Base-by-base conservation (phyloP, 2,113 vertebrate species). In the Sialia sialis region DNA sequence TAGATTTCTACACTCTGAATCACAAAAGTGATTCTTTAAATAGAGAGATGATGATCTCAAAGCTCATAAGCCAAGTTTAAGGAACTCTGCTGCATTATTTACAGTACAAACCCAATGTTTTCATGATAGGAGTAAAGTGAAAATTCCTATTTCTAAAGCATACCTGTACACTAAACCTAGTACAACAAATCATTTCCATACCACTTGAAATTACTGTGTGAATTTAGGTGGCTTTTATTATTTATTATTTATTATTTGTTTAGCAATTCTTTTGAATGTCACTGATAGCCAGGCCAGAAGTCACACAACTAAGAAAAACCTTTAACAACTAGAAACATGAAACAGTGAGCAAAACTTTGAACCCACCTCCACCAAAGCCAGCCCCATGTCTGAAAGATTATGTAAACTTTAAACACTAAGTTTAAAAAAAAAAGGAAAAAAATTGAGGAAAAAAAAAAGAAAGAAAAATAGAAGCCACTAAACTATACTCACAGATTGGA, bases 1-100 rank as follows among this genome's bases (percentile, higher is more conserved):
- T 64, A 86, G 64, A 27, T 25, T 67, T 86, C 68, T 18, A 41
- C 22, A 23, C 14, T 66, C 41, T 43, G 25, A 82, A 78, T 74
- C 52, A 74, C 43, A 86, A 59, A 93, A 89, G 27, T 70, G 55
- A 76, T 86, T 94, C 81, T 83, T 74, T 64, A 93, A 86, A 89
- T 10, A 72, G n/a, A 72, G n/a, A 72, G 13, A 74, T 46, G 44
- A 69, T 27, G 19, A 73, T 83, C 58, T 64, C 59, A 73, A 43
- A 83, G 58, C 43, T 78, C 39, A 20, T 16, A 75, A 76, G 18
- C 38, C 32, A 83, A 69, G 27, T 48, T 58, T 74, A 51, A 77
- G 79, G 55, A 73, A 73, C 44, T 29, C 54, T 34, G 44, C 29
- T 79, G 41, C 29, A 70, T 58, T 85, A 64, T 79, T 92, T 83